phyloP scores from a whole-genome alignment of 2,888 invertebrate genomes.

The Luffia ferchaultella region DNA sequence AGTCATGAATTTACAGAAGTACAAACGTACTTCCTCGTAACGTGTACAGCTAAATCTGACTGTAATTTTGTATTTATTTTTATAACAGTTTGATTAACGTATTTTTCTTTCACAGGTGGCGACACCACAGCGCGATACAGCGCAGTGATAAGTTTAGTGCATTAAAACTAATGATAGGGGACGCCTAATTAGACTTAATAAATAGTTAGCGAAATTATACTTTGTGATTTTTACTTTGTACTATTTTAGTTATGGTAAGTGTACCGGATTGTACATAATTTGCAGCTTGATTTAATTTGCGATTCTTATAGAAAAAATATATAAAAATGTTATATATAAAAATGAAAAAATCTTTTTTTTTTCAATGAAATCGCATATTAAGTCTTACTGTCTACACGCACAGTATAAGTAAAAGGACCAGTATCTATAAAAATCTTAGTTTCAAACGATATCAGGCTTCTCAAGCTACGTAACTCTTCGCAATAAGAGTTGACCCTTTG shows the following conservation, averaged over 20 bases:
- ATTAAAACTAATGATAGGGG: slow-evolving; percentile 23
- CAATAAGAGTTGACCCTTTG: too few species aligned
- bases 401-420: too few species aligned
- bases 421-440: too few species aligned
- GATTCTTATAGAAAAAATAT: too few species aligned
- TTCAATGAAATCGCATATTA: neutral
- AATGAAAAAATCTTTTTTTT: too few species aligned
- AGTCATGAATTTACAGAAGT: too few species aligned
- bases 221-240: slow-evolving; percentile 46
- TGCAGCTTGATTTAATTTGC: neutral
- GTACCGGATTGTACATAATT: neutral
- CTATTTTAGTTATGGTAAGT: neutral
- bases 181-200: neutral
- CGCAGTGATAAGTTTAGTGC: slow-evolving; percentile 28
- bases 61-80: neutral
- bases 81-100: slow-evolving; percentile 2
- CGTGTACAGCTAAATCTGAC: too few species aligned
- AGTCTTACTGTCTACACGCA: neutral
- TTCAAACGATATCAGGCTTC: too few species aligned
- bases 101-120: slow-evolving; percentile 31
- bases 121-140: slow-evolving; percentile 18
- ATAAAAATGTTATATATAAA: too few species aligned
- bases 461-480: too few species aligned
- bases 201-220: slow-evolving; percentile 55
- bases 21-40: too few species aligned